phyloP scores from a whole-genome alignment of 2,113 vertebrate species.

The Tichodroma muraria region DNA sequence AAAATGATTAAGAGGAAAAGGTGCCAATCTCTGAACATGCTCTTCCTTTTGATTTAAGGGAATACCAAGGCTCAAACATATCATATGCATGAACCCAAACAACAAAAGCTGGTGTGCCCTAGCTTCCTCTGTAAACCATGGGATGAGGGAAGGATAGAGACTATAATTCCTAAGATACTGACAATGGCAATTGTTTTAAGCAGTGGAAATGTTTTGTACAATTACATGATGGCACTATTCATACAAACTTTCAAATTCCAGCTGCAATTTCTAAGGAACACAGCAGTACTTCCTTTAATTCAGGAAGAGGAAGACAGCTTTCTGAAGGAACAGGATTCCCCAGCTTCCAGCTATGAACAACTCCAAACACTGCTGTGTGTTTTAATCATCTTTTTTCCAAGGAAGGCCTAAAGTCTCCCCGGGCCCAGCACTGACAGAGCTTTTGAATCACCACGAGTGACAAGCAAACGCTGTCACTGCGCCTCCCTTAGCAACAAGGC shows the following conservation, averaged over 20 bases:
- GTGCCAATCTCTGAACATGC: background rate
- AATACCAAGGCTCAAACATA: background rate
- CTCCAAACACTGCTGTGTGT: fast-evolving
- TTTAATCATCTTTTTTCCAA: background rate
- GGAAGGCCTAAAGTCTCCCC: background rate
- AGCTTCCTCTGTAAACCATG: background rate
- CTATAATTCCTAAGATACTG: background rate
- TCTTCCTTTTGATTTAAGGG: background rate
- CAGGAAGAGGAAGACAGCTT: background rate
- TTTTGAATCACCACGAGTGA: background rate
- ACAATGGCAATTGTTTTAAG: background rate
- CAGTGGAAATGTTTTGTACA: background rate
- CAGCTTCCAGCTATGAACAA: background rate
- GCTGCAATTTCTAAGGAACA: background rate
- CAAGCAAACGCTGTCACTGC: background rate
- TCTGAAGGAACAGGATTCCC: background rate
- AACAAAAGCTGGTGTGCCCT: background rate
- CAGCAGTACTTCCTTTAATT: background rate
- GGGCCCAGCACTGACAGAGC: background rate
- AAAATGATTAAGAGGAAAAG: background rate
- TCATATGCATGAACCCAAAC: background rate
- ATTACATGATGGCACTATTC: background rate
- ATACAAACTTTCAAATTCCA: background rate
- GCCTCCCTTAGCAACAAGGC: background rate
- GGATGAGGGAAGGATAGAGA: background rate